These are phyloP conservation scores for Papilio elwesi DNA, from an alignment of 2,888 invertebrate genomes.

Conservation along the genomic window DNA sequence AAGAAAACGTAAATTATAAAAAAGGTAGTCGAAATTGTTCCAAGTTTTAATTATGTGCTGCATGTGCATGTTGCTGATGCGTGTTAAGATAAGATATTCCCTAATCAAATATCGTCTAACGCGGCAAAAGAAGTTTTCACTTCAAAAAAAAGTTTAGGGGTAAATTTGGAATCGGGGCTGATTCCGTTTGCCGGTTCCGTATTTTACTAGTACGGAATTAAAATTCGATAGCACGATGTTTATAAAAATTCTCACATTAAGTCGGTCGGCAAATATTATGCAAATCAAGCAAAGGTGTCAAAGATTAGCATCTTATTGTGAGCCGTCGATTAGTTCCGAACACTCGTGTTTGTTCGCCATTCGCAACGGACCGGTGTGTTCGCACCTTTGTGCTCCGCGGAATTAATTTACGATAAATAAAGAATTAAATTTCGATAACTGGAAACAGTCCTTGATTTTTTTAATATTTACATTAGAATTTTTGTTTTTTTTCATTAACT, in stretches of 20 bases:
- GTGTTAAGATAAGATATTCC: too few relatives aligned
- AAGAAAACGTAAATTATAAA: too few relatives aligned
- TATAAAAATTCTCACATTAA: constrained; percentile 51
- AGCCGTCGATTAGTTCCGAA: constrained; percentile 72
- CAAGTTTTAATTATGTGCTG: too few relatives aligned
- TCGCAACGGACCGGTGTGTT: constrained; percentile 76
- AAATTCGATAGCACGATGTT: background rate
- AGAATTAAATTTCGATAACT: constrained; percentile 35
- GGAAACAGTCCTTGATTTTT: constrained; percentile 16
- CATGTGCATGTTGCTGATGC: too few relatives aligned
- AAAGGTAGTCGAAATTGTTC: too few relatives aligned
- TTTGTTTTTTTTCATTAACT: background rate
- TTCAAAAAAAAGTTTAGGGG: too few relatives aligned
- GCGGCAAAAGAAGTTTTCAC: too few relatives aligned
- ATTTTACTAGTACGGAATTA: background rate
- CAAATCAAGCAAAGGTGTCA: constrained; percentile 77
- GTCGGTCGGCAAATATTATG: constrained; percentile 66
- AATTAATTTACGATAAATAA: constrained; percentile 38
- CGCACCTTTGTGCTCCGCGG: constrained; percentile 51
- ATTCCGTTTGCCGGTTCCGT: background rate
- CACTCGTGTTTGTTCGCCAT: constrained; percentile 76
- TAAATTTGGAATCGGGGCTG: too few relatives aligned
- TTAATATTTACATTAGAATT: background rate
- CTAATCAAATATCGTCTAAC: too few relatives aligned
- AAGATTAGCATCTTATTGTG: constrained; percentile 82